These are phyloP conservation scores for Montipora foliosa DNA, from an alignment of 64 coral and sea anemone species.

Conservation along the genomic window DNA sequence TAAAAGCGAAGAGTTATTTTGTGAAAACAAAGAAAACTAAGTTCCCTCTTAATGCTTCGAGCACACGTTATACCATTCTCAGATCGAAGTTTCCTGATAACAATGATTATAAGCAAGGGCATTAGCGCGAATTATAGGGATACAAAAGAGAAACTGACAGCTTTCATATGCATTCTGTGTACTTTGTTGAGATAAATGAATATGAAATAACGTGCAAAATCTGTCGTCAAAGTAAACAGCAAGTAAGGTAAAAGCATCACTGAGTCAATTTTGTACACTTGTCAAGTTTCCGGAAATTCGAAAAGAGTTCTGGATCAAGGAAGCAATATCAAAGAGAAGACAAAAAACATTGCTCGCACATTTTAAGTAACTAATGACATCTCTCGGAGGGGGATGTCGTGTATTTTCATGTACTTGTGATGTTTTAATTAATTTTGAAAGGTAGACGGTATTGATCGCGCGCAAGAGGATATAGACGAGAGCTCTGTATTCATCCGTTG, in stretches of 20 bases:
- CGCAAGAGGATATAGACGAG: not conserved
- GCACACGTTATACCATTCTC: too few relatives aligned
- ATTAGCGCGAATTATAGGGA: not conserved
- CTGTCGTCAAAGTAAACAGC: too few relatives aligned
- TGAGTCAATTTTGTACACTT: not conserved
- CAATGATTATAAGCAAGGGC: too few relatives aligned
- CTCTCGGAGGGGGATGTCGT: not conserved
- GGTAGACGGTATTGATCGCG: not conserved
- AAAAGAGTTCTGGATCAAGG: not conserved
- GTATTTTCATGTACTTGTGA: conserved; percentile 20
- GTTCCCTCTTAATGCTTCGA: too few relatives aligned
- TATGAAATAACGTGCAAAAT: not conserved
- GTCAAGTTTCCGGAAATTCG: not conserved
- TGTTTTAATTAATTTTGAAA: not conserved
- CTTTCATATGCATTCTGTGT: too few relatives aligned
- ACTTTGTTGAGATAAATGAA: not conserved
- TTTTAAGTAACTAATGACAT: not conserved
- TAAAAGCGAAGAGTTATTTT: too few relatives aligned
- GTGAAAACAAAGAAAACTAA: too few relatives aligned
- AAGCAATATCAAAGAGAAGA: not conserved
- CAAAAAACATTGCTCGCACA: not conserved
- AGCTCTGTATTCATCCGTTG: not conserved
- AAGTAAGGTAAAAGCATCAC: not conserved
- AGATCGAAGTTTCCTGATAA: too few relatives aligned
- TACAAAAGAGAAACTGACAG: not conserved